phyloP scores from a whole-genome alignment of 2,113 vertebrate genomes.

The Amphiprion percula region DNA sequence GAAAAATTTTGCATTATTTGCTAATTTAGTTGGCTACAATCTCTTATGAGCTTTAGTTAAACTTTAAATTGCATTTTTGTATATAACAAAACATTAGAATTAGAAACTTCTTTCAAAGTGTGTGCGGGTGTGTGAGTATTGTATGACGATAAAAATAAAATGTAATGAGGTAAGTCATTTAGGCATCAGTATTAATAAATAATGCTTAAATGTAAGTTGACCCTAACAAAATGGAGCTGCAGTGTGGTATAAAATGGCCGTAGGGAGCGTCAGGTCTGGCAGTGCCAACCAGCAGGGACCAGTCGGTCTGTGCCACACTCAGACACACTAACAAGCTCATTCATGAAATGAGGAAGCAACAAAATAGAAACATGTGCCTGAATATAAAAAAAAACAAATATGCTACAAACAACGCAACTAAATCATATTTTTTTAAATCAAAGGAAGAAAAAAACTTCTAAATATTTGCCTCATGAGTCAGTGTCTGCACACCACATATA shows the following conservation, averaged over 20 bases:
- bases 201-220: background rate
- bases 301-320: slow-evolving; percentile 37
- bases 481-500: slow-evolving; percentile 59
- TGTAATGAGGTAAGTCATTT: background rate
- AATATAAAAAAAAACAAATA: background rate
- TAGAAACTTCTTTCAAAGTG: background rate
- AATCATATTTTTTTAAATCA: slow-evolving; percentile 10
- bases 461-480: slow-evolving; percentile 80
- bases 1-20: background rate
- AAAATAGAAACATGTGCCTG: slow-evolving; percentile 8
- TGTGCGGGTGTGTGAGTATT: background rate
- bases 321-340: background rate
- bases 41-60: too few relatives aligned
- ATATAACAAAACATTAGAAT: background rate
- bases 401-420: slow-evolving; percentile 1
- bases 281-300: slow-evolving; percentile 49
- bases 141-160: background rate
- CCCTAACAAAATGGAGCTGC: slow-evolving; percentile 69
- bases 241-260: slow-evolving; percentile 76
- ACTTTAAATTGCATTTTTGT: background rate
- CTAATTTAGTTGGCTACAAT: too few relatives aligned
- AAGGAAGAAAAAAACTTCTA: slow-evolving; percentile 4
- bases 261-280: slow-evolving; percentile 35
- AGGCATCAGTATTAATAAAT: background rate
- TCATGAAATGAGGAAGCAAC: background rate